Conservation (phyloP, 2,888 invertebrate genomes). For the Amphipoea lucens region DNA sequence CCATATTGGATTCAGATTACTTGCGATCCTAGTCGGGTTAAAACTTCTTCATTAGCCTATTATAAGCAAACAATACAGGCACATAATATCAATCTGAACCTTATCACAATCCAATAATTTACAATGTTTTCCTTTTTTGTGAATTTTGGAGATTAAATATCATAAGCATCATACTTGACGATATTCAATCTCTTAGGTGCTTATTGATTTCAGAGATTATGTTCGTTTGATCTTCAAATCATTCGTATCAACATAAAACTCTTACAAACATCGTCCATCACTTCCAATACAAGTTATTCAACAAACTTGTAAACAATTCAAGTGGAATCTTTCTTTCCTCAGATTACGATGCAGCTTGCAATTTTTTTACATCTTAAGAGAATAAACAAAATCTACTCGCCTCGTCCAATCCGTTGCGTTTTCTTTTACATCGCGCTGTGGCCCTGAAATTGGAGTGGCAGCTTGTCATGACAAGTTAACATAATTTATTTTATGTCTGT, state of each 20-base stretch:
- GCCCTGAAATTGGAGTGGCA: conserved; percentile 56
- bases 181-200: no score
- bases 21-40: no score
- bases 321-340: conserved; percentile 39
- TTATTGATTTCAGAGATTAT: no score
- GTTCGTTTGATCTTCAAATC: no score
- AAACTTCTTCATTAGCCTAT: no score
- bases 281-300: not conserved
- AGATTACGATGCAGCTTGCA: conserved; percentile 69
- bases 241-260: not conserved
- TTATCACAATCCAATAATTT: no score
- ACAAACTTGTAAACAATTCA: conserved; percentile 44
- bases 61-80: no score
- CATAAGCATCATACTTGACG: no score
- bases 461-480: conserved; percentile 11
- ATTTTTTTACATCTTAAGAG: conserved; percentile 72
- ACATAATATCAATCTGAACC: no score
- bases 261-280: not conserved
- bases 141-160: no score
- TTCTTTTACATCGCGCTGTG: conserved; percentile 68
- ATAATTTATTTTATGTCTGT: conserved; percentile 5
- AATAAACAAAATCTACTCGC: conserved; percentile 74
- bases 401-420: conserved; percentile 70
- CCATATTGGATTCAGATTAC: no score
- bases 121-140: no score